These are phyloP conservation scores for Andinoacara biseriatus DNA, from an alignment of 2,113 vertebrate species.

Conservation along the genomic window DNA sequence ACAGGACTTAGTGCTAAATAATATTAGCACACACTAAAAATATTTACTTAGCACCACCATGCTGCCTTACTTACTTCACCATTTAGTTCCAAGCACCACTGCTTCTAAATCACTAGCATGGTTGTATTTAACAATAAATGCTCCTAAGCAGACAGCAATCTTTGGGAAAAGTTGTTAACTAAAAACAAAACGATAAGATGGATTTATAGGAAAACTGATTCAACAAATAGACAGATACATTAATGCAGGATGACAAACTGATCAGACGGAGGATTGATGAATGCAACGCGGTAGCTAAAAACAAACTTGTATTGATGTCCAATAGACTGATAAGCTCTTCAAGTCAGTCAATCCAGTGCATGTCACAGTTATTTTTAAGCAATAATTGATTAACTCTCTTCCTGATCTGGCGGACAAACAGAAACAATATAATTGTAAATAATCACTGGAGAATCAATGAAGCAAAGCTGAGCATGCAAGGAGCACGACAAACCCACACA, in stretches of 20 bases:
- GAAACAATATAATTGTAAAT: slow-evolving; percentile 11
- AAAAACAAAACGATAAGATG: slow-evolving; percentile 22
- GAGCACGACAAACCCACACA: neutral
- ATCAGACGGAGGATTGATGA: slow-evolving; percentile 59
- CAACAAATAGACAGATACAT: slow-evolving; percentile 37
- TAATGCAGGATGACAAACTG: slow-evolving; percentile 47
- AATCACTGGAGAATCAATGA: slow-evolving; percentile 9
- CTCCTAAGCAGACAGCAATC: neutral
- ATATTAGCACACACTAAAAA: neutral
- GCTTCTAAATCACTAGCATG: neutral
- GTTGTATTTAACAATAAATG: slow-evolving; percentile 14
- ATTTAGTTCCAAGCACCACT: neutral
- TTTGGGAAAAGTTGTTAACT: neutral
- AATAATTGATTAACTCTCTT: slow-evolving; percentile 25
- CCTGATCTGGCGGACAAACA: neutral
- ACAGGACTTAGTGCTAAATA: neutral
- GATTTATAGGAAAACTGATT: slow-evolving; percentile 46
- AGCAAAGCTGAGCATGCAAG: neutral
- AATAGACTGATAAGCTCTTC: slow-evolving; percentile 18
- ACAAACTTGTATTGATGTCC: slow-evolving; percentile 58
- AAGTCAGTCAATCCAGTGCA: slow-evolving; percentile 21
- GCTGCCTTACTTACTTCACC: neutral
- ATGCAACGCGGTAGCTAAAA: slow-evolving; percentile 29
- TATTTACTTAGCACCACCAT: neutral
- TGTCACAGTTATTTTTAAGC: slow-evolving; percentile 17